Evolutionary conservation across 2,888 invertebrate species (phyloP), one percentile per base, ranked within the genome.

Genomic region (Belgica antarctica): DNA sequence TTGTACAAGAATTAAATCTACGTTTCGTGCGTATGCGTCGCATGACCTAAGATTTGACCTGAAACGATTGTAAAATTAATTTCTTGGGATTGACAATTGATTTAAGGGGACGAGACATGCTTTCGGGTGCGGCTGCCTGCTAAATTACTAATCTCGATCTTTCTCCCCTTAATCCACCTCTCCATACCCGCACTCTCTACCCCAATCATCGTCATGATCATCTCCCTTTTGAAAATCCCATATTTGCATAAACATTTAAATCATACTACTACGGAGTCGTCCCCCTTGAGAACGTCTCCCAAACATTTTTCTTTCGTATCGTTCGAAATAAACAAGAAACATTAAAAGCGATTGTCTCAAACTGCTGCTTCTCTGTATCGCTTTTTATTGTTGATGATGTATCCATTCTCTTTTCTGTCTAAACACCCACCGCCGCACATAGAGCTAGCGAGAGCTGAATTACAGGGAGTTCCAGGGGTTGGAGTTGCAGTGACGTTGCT

Each of bases 11-110:
- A 15, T 15, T 41, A 12, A 41, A 41, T 31, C 31, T 7, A 4
- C 10, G 31, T 4, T 31, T 31, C 10, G 15, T 41, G 41, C 41
- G 41, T 41, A 12, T 41, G 41, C 15, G n/a, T 41, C n/a, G n/a
- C 10, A n/a, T 15, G 41, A 41, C 41, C 41, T 41, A 15, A 41
- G 41, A 41, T 41, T n/a, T 41, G 41, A 41, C 41, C 41, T 15
- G 41, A 41, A 41, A 41, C 41, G 41, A 41, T 41, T 41, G 41
- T 41, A 41, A 41, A 41, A 41, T 41, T 41, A 41, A 41, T 41
- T 41, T 41, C 41, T 10, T 41, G 41, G 41, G 41, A 41, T 41
- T 41, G 41, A 41, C 41, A 41, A 41, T 41, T 41, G 41, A 41
- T 41, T 41, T 15, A 41, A 41, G 41, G 41, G 41, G 41, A 41